Base-by-base conservation (phyloP, 2,888 invertebrate genomes). In the Leucozona laternaria region DNA sequence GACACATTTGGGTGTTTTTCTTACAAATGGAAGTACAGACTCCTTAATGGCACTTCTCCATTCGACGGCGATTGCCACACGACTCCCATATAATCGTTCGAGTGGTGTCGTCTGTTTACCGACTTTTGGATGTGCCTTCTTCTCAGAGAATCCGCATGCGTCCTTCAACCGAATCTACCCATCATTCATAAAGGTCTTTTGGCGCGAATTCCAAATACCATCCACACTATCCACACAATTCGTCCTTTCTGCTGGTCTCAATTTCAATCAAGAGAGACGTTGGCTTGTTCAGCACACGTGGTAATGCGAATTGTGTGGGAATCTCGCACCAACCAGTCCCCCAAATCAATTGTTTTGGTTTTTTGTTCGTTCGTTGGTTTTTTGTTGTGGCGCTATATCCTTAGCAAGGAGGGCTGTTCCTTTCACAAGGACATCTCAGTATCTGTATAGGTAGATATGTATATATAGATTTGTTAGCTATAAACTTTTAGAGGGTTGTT, bases 1-100 rank as follows among this genome's bases (percentile, higher is more conserved):
- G 53, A 76, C 76, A 77, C 81, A 85, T 80, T 81, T 60, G 78
- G 75, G 70, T 86, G 86, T 82, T 86, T 78, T 86, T 86, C 78
- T 82, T 79, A 79, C 64, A 82, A 86, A 86, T 86, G 86, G 86
- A 86, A 62, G 64, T 8, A 37, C 11, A 43, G 62, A 72, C 77
- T 77, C 55, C 78, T 77, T 78, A 73, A 78, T 81, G 86, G 75
- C 71, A 86, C 86, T 86, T 86, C 78, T 79, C 64, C 78, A 75
- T 64, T 66, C 73, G 86, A 86, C 73, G 86, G 82, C 82, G 75
- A 71, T 58, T 82, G 86, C 82, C 78, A 60, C 75, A 86, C 75
- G 82, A 82, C 82, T 86, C 86, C 75, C 60, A 31, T 43, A 58
- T 34, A 58, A 15, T 25, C 37, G 13, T 57, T 70, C 82, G 50